Evolutionary conservation across 2,888 invertebrate species (phyloP).

Genomic region (Orchestes rusci): DNA sequence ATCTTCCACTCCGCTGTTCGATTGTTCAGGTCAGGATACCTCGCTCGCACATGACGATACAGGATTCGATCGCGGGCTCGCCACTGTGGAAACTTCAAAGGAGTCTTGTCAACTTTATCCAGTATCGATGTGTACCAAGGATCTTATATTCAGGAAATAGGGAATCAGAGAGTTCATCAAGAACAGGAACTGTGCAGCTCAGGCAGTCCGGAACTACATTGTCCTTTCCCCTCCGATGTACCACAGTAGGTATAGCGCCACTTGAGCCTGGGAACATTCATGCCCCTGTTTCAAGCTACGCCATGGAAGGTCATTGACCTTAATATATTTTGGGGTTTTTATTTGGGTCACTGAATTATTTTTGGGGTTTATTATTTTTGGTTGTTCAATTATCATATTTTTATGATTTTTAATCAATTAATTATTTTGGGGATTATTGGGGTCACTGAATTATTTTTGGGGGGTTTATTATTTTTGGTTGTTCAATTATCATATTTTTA

Average conservation of each 20-base stretch:
- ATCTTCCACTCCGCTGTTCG: constrained; percentile 12
- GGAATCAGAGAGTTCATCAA: constrained; percentile 1
- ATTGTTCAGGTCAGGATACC: constrained; percentile 2
- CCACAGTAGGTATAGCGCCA: no score
- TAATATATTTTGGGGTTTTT: no score
- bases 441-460: no score
- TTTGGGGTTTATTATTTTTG: no score
- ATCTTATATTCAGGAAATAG: neutral
- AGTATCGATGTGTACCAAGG: constrained; percentile 10
- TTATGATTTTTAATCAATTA: no score
- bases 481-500: no score
- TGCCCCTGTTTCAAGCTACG: no score
- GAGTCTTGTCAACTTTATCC: constrained; percentile 2
- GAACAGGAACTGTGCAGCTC: constrained; percentile 3
- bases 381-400: no score
- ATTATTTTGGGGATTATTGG: constrained; percentile 14
- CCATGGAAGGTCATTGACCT: no score
- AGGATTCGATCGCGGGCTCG: constrained; percentile 6
- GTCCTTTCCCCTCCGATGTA: constrained; percentile 2
- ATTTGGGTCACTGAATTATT: no score
- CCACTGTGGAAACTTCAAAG: constrained; percentile 12
- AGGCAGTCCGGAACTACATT: constrained; percentile 5
- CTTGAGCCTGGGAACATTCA: constrained; percentile 15
- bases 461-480: no score
- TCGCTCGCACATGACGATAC: constrained; percentile 6